Evolutionary conservation across 2,888 invertebrate genomes (phyloP), one percentile per base, ranked within the genome.

Genomic region (Sericinus montela): DNA sequence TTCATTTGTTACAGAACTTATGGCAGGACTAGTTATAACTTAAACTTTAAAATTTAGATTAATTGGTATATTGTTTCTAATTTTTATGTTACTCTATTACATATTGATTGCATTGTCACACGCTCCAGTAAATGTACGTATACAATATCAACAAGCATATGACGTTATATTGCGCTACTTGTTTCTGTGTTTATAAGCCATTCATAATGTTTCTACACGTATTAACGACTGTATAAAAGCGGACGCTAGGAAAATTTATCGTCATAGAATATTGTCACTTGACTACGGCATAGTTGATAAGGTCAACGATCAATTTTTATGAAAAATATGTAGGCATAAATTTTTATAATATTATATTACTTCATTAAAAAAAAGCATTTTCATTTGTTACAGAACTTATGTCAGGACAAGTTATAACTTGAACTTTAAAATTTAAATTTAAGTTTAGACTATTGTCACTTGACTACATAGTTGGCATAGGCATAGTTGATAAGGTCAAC

Each of bases 191-290:
- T 39, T 38, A 48, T 14, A 43, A 32, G 34, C 32, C 25, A 19
- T 44, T 44, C 38, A 38, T 48, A 43, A 43, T 48, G 42, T 39
- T 37, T 48, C 43, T 35, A 36, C 52, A 49, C 49, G 52, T 45
- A 49, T 42, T 49, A 23, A 38, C 52, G 14, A 16, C 15, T 46
- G 43, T 48, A 48, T 52, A 52, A 45, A 49, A 43, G 49, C 49
- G 42, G 38, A 16, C 45, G 43, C 43, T 35, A 13, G 30, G 4
- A 1, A 30, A 10, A 30, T 19, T 11, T 37, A 42, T 15, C 11
- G 9, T 32, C 19, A 11, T 19, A 42, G 19, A 42, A 42, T 19
- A 19, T 32, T 32, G 32, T 14, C 14, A 16, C 8, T 36, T 8
- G 41, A n/a, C 19, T 30, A 29, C 30, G 19, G 19, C 19, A 28